Evolutionary conservation across 2,888 invertebrate species (phyloP), one percentile per base, ranked within the genome.

Genomic region (Coremacera marginata): DNA sequence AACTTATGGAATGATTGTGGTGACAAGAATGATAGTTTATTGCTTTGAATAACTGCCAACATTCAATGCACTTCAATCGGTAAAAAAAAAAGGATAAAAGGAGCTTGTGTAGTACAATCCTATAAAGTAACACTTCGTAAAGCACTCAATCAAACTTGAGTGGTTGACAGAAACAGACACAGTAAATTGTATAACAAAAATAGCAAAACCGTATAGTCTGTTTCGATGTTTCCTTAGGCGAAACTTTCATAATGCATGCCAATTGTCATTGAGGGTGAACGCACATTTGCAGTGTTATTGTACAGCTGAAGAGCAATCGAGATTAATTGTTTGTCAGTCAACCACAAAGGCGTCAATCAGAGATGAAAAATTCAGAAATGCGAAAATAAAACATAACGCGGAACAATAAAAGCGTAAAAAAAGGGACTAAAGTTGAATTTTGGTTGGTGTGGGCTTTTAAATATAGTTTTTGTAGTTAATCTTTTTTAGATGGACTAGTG

Each of bases 361-460:
- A 84, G 83, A 83, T 82, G 82, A 82, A 85, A 84, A 81, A 81
- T 81, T 80, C 82, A 84, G 86, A 85, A 85, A 85, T 85, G 86
- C 85, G 85, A 86, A 86, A 85, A 85, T 85, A 84, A 85, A 85
- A 85, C 83, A 85, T 78, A 78, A 75, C 55, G 60, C 65, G 71
- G 57, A 70, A 73, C 70, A 67, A 77, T 68, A 70, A 68, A 68
- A 22, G 57, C 55, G 57, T 16, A 51, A 57, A 55, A 9, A 27
- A 76, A 65, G 55, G 25, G 49, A 62, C 4, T 49, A 11, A 25
- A 37, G 8, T 14, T 14, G 44, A 1, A 19, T 52, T 52, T 52
- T 4, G 16, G 4, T n/a, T 1, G 52, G 55, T 9, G 8, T 2
- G 3, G n/a, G 55, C 19, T 55, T 22, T 55, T 3, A 22, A 55